Percentiles rank a stretch among this genome's conserved stretches.
These are phyloP conservation scores for Quadroppia sp. DNA, from an alignment of 2,888 invertebrate genomes.

Conservation along the genomic window DNA sequence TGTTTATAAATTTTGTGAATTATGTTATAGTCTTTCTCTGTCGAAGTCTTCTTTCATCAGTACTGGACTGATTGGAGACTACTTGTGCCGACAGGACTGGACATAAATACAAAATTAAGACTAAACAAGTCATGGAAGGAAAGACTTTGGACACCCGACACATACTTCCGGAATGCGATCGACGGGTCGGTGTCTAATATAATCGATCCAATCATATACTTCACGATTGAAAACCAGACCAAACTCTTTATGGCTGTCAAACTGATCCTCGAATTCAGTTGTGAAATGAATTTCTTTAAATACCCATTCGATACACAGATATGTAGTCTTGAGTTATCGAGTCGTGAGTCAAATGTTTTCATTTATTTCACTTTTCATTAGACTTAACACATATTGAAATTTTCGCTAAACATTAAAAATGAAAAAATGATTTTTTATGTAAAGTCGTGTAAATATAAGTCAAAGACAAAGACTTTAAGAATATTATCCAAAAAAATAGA, in stretches of 20 bases:
- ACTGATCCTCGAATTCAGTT: slow-evolving; percentile 38
- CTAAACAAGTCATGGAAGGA: slow-evolving; percentile 42
- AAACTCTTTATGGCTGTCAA: slow-evolving; percentile 41
- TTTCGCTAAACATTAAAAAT: too few relatives aligned
- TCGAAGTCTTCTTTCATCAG: slow-evolving; percentile 40
- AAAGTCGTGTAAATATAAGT: too few relatives aligned
- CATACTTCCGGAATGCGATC: slow-evolving; percentile 46
- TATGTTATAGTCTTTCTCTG: slow-evolving; percentile 30
- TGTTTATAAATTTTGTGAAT: not conserved
- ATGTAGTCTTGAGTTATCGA: slow-evolving; percentile 37
- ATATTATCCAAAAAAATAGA: too few relatives aligned
- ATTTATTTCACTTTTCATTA: too few relatives aligned
- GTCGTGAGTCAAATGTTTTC: slow-evolving; percentile 31
- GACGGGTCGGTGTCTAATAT: slow-evolving; percentile 42
- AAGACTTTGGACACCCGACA: slow-evolving; percentile 47
- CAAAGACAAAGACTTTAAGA: too few relatives aligned
- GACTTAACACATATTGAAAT: too few relatives aligned
- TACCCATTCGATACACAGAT: slow-evolving; percentile 41
- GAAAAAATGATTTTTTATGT: too few relatives aligned
- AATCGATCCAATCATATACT: slow-evolving; percentile 36
- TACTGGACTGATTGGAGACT: slow-evolving; percentile 40
- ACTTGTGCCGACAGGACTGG: slow-evolving; percentile 26
- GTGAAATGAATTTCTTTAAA: slow-evolving; percentile 40
- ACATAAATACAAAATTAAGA: slow-evolving; percentile 1
- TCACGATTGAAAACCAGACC: slow-evolving; percentile 36